These are phyloP conservation scores for Calyptommatus sinebrachiatus DNA, from an alignment of 2,113 vertebrate genomes.

Conservation along the genomic window DNA sequence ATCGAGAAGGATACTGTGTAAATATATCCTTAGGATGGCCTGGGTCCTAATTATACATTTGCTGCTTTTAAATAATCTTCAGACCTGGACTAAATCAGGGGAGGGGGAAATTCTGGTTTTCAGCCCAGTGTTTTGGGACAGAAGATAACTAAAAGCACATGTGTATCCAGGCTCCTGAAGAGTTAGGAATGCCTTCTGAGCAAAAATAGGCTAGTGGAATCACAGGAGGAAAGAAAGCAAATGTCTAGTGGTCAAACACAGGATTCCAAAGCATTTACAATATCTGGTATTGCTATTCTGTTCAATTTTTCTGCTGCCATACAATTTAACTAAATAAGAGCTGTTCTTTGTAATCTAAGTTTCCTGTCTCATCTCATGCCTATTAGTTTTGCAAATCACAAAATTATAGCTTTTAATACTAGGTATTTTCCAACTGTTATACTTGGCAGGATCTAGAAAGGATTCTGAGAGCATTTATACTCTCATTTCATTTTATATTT, in stretches of 20 bases:
- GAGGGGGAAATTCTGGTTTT: too few relatives aligned
- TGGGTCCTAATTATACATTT: too few relatives aligned
- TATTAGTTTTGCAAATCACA: neutral
- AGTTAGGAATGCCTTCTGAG: too few relatives aligned
- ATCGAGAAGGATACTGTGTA: too few relatives aligned
- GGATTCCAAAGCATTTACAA: neutral
- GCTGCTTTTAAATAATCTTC: too few relatives aligned
- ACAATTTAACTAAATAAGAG: neutral
- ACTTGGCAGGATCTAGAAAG: neutral
- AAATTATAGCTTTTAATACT: constrained; percentile 19
- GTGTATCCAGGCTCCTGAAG: too few relatives aligned
- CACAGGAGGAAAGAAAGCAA: too few relatives aligned
- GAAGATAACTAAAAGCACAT: too few relatives aligned
- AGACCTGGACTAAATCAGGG: too few relatives aligned
- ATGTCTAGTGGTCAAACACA: accelerated
- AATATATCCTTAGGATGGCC: too few relatives aligned
- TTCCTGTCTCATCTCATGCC: constrained; percentile 19
- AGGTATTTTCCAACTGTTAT: neutral
- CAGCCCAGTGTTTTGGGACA: too few relatives aligned
- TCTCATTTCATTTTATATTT: neutral
- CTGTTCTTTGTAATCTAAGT: constrained; percentile 13
- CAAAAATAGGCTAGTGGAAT: too few relatives aligned
- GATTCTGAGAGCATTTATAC: neutral
- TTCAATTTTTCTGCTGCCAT: neutral
- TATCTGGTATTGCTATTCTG: neutral